Evolutionary conservation across 1,140 invertebrate genomes (phyloP).

Genomic region (Drosophila bocqueti): DNA sequence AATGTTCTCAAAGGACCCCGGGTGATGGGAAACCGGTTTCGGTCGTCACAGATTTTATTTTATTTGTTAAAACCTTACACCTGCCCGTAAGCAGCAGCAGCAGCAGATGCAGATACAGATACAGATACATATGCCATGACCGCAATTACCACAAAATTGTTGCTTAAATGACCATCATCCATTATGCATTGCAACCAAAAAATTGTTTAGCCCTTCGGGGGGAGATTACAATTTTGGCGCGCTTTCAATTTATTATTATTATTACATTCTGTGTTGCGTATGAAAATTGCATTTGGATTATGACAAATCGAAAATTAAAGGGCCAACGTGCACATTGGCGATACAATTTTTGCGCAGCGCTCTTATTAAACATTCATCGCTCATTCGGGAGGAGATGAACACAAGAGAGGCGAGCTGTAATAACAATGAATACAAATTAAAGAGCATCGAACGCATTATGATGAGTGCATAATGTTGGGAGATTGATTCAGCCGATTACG

Average conservation of each 20-base stretch:
- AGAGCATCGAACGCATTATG: slow-evolving; percentile 18
- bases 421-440: slow-evolving; percentile 39
- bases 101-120: not conserved
- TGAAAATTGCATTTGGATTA: slow-evolving; percentile 22
- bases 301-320: slow-evolving; percentile 19
- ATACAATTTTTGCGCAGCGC: slow-evolving; percentile 13
- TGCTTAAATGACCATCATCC: slow-evolving; percentile 17
- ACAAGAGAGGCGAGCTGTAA: not conserved
- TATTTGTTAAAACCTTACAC: slow-evolving; percentile 35
- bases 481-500: slow-evolving; percentile 17
- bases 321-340: not conserved
- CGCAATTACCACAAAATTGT: slow-evolving; percentile 33
- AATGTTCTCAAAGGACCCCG: slow-evolving; percentile 24
- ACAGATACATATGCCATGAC: slow-evolving; percentile 1
- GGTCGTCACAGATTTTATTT: slow-evolving; percentile 20
- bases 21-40: slow-evolving; percentile 23
- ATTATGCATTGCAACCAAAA: slow-evolving; percentile 19
- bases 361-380: slow-evolving; percentile 30
- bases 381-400: slow-evolving; percentile 2
- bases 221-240: not conserved
- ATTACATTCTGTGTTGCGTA: not conserved
- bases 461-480: slow-evolving; percentile 17
- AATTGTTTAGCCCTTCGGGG: not conserved
- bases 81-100: slow-evolving; percentile 3
- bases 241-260: slow-evolving; percentile 18